Percentiles rank a stretch among this genome's conserved stretches.
Evolutionary conservation across 2,888 invertebrate genomes (phyloP).

Genomic region (Tetragonula carbonaria): DNA sequence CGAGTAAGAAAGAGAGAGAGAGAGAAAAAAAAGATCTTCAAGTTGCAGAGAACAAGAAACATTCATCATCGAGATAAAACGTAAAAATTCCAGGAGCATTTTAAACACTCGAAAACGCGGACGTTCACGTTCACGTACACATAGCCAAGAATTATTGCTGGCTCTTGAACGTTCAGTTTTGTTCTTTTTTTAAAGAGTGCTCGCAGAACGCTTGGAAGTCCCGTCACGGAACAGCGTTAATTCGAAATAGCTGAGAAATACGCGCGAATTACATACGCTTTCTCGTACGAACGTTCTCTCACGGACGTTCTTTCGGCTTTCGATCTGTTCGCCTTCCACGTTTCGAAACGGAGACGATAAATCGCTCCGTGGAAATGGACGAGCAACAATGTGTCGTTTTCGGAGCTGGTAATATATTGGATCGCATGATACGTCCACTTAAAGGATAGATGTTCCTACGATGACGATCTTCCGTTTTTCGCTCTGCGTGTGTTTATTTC

Average conservation of each 20-base stretch:
- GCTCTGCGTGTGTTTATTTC: not conserved
- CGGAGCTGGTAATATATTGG: constrained; percentile 4
- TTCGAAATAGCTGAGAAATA: not conserved
- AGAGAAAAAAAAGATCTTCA: not conserved
- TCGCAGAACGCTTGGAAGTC: not conserved
- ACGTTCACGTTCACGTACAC: not conserved
- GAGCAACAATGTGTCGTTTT: constrained; percentile 22
- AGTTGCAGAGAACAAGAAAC: no score
- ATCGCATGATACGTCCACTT: constrained; percentile 26
- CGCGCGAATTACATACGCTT: not conserved
- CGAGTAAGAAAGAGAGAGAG: no score
- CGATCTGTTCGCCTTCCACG: not conserved
- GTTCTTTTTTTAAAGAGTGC: not conserved
- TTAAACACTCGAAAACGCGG: not conserved
- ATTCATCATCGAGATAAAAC: not conserved
- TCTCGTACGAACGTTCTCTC: no score
- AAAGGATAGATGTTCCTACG: not conserved
- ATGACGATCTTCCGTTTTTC: constrained; percentile 12
- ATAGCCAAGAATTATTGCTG: not conserved
- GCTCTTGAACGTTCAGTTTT: not conserved
- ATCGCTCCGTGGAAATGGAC: constrained; percentile 12
- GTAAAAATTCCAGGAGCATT: not conserved
- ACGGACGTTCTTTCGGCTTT: not conserved
- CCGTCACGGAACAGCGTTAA: not conserved
- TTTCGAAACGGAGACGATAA: constrained; percentile 3